Evolutionary conservation across 2,113 vertebrate species (phyloP), one percentile per base, ranked within the genome.

Genomic region (Hippocampus mohnikei): DNA sequence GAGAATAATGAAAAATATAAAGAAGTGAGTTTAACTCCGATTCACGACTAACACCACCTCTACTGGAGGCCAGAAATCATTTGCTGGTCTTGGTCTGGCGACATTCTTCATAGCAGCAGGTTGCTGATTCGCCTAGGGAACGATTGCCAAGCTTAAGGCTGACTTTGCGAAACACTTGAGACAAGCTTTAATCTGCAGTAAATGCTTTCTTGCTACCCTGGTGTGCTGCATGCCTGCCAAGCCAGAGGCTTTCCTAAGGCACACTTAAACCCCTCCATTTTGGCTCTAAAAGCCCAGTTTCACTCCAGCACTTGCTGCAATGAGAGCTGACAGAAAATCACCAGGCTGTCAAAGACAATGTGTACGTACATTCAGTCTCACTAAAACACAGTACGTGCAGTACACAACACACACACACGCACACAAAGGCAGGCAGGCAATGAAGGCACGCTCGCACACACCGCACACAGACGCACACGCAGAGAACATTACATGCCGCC

Each of bases 111-210:
- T 58, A 53, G 78, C 77, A 74, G 79, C 72, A 75, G 78, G 75
- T 82, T 81, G 66, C 79, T 64, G 67, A 66, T 78, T 67, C 72
- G 83, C 77, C 78, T 73, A 21, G 76, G 83, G 81, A 87, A 84
- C 87, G 80, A 85, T 85, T 85, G 78, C 63, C 40, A 23, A 84
- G 84, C 77, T 89, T 87, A 85, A 81, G 81, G 69, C 81, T 70
- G 84, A 86, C 85, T 89, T 84, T 87, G 83, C 81, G 83, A 88
- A 89, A 86, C 87, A 88, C 88, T 88, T 70, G 83, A 86, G 86
- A 85, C 80, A 75, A 77, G 75, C 83, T 89, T 70, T 90, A 87
- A 91, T 91, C 88, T 88, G 86, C 80, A 77, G 83, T 83, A 87
- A 90, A 88, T 77, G 86, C 83, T 85, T 87, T 85, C 81, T 86